These are phyloP conservation scores for Mastomys natalensis DNA, from an alignment of 2,113 vertebrate species.

Conservation along the genomic window DNA sequence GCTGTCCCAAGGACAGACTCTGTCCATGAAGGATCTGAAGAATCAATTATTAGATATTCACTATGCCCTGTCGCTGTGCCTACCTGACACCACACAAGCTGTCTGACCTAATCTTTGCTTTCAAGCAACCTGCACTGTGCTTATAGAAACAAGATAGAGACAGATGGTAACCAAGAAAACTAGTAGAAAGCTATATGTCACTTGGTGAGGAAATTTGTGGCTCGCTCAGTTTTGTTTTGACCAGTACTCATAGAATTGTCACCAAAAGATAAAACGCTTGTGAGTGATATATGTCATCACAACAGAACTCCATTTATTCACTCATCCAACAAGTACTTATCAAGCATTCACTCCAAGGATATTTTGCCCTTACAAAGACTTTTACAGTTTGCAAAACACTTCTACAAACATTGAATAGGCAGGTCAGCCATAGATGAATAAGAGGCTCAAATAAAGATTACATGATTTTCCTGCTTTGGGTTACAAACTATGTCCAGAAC, in stretches of 20 bases:
- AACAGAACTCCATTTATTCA: neutral
- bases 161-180: constrained; percentile 63
- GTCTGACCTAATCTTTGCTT: neutral
- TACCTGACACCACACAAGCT: rapidly evolving
- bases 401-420: neutral
- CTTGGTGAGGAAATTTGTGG: constrained; percentile 55
- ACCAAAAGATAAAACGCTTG: constrained; percentile 62
- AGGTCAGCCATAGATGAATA: neutral
- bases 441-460: neutral
- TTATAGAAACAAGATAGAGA: constrained; percentile 56
- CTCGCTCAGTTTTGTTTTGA: constrained; percentile 71
- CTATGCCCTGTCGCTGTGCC: neutral
- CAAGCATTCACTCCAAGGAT: constrained; percentile 33
- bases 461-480: neutral
- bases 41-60: neutral
- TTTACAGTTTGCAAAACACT: constrained; percentile 29
- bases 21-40: neutral
- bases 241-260: constrained; percentile 56
- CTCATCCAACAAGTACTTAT: constrained; percentile 63
- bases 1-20: no score
- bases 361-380: constrained; percentile 43
- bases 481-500: neutral
- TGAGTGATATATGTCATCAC: constrained; percentile 52
- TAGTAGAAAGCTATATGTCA: constrained; percentile 42
- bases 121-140: neutral